Evolutionary conservation across 1,140 invertebrate species (phyloP), one percentile per base, ranked within the genome.

Genomic region (Drosophila aff.): DNA sequence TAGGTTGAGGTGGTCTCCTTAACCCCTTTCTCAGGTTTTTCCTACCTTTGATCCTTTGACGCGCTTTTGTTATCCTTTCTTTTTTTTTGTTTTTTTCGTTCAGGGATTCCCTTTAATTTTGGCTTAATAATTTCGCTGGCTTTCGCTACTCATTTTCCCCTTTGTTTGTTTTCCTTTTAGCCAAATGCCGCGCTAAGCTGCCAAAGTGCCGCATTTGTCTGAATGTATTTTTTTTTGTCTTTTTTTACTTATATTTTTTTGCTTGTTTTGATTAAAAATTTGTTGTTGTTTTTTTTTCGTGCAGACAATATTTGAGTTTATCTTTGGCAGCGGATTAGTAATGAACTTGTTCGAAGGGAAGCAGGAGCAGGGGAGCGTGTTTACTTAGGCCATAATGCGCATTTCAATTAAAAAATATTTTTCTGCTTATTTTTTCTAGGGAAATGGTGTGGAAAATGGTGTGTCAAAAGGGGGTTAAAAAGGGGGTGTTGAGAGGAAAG

Each of bases 31-130:
- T 65, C 31, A 40, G 23, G 26, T 38, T 65, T 59, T 57, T 63
- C 28, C 38, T 90, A 82, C 85, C 85, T 89, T 89, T 90, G 85
- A 89, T 89, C 85, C 81, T 85, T 91, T 90, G 79, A 90, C 81
- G 85, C 85, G 85, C 71, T 85, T 89, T 89, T 85, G 81, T 90
- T 81, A 53, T 83, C 40, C 44, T 63, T 76, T 55, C 62, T 55
- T 28, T 41, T 66, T 44, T 57, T 59, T 16, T 21, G 31, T 60
- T 75, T 77, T 47, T 36, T 55, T 64, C 38, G 23, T 66, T 71
- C 47, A 23, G 64, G 68, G 43, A 67, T 67, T 83, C 77, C 76
- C 59, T 84, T 75, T 89, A 87, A 87, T 89, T 87, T 75, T 75
- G 64, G 74, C 74, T 81, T 81, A 75, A 79, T 84, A 84, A 89